Evolutionary conservation across 2,888 invertebrate genomes (phyloP), one percentile per base, ranked within the genome.

Genomic region (Plagodis pulveraria): DNA sequence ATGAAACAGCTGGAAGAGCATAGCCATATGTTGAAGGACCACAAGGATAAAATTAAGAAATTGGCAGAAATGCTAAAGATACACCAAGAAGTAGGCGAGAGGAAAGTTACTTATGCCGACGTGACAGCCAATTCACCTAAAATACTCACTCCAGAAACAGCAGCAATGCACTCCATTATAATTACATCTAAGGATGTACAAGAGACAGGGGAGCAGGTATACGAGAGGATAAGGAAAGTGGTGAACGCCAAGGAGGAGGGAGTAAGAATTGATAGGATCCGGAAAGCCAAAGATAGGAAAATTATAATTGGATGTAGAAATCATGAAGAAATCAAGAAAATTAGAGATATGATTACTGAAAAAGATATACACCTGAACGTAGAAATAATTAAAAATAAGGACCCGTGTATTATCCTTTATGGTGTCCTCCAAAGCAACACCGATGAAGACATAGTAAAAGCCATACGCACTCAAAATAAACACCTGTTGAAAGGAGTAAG

Each of bases 271-370:
- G n/a, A n/a, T n/a, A n/a, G n/a, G n/a, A n/a, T n/a, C 0, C 36
- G 60, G 6, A 56, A 56, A 10, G 56, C 49, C 0, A 60, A 36
- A 8, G 60, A 60, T 11, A 35, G 49, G 10, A 60, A 56, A 10
- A 41, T 60, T 0, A 52, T 60, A 5, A n/a, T 60, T 0, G 60
- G 52, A 32, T 56, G 53, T 9, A 22, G 46, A 5, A 49, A 46
- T 0, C n/a, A 50, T 8, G 53, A 52, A 10, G 58, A 58, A 5
- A 52, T 44, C 6, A 0, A 22, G 5, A 52, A 32, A 10, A 9
- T 58, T 0, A 56, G 43, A 11, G 49, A 58, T 5, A 51, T 52
- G 6, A 7, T 62, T 0, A 8, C 2, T 7, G 9, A 36, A n/a
- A 9, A 36, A 10, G 36, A 50, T n/a, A 6, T 6, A 36, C 6